Base-by-base conservation (phyloP, 1,140 invertebrate genomes). In the Polypedilum pembai region DNA sequence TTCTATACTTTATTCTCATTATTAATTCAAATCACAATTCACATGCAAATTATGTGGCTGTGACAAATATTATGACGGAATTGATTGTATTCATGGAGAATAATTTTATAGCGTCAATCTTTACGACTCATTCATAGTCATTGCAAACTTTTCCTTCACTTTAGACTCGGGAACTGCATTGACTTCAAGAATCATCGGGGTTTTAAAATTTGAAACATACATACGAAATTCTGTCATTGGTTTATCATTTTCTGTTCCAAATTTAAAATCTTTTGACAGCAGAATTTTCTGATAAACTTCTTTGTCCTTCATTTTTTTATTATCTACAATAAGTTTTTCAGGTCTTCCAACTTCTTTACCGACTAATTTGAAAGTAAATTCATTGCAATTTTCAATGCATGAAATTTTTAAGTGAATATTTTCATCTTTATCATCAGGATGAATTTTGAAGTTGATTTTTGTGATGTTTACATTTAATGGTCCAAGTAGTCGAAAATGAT, bases 21-120 rank as follows among this genome's bases (percentile, higher is more conserved):
- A 56, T 56, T 56, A n/a, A 56, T 56, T 56, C 45, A 56, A n/a
- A 56, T 56, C 45, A 56, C n/a, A n/a, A 56, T 56, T 33, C 24
- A 33, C 24, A 33, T 56, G 45, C 12, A 56, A 12, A 56, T 56
- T 56, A n/a, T 8, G 45, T 56, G 45, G 45, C n/a, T 56, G n/a
- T 56, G 45, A n/a, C 41, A 56, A 12, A 56, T 56, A n/a, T 56
- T 56, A 56, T 56, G 45, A 56, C 45, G 12, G 45, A n/a, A 56
- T 56, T 15, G 12, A 56, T 56, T 56, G 45, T 56, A 56, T 33
- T 33, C 24, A 33, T 33, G 5, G 5, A 66, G 65, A 66, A 66
- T 66, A 66, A 66, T 66, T 56, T 17, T 18, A 66, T 8, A 66
- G 18, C 18, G 8, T 18, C 18, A 69, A 69, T 56, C 10, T 56